phyloP scores from a whole-genome alignment of 2,888 invertebrate species.

The Cistogaster globosa region DNA sequence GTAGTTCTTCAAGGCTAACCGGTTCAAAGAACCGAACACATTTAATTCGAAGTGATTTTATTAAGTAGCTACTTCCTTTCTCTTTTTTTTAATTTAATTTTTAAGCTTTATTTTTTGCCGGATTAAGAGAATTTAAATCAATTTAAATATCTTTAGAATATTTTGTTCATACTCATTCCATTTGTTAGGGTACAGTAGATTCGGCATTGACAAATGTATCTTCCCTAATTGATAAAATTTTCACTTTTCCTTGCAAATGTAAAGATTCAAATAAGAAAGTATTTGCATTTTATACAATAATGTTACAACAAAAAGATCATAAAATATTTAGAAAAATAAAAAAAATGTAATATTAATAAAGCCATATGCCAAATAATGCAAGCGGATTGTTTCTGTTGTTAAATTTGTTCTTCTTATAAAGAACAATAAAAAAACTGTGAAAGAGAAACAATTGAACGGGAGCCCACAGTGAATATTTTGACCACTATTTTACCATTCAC shows the following conservation, averaged over 20 bases:
- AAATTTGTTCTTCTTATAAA: not conserved
- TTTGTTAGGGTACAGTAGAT: too few relatives aligned
- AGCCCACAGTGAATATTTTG: not conserved
- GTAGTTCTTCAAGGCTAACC: too few relatives aligned
- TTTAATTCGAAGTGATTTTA: too few relatives aligned
- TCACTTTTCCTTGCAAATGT: not conserved
- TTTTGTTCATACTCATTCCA: too few relatives aligned
- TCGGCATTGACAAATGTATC: too few relatives aligned
- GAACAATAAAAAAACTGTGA: constrained; percentile 6
- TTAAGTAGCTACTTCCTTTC: too few relatives aligned
- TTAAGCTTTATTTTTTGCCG: too few relatives aligned
- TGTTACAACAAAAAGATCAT: constrained; percentile 21
- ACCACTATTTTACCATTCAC: not conserved
- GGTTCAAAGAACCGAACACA: too few relatives aligned
- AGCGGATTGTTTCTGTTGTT: not conserved
- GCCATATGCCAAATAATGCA: constrained; percentile 38
- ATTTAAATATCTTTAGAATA: too few relatives aligned
- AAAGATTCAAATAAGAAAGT: not conserved
- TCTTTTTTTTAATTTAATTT: too few relatives aligned
- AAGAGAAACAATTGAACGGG: not conserved
- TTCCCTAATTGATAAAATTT: not conserved
- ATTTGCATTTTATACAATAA: not conserved
- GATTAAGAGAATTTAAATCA: too few relatives aligned
- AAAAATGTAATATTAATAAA: constrained; percentile 13
- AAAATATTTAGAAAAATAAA: constrained; percentile 6